Percentiles rank a stretch among this genome's conserved stretches.
Evolutionary conservation across 2,797 vertebrate genomes (phyloP).

Genomic region (Tympanoctomys barrerae): DNA sequence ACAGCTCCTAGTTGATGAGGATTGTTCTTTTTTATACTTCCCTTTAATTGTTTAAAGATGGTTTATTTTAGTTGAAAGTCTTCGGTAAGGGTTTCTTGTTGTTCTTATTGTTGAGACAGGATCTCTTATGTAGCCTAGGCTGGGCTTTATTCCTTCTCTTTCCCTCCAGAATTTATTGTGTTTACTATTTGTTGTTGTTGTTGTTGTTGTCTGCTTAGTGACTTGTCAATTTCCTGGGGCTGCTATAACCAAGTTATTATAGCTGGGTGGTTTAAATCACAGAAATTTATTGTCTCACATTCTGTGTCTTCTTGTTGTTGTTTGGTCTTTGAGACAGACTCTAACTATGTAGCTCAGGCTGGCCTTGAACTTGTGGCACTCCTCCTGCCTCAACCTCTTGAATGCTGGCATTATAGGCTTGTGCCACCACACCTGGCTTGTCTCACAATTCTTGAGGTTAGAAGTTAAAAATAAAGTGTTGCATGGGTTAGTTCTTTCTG

Average conservation of each 20-base stretch:
- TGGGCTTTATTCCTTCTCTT: not conserved
- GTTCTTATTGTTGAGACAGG: not conserved
- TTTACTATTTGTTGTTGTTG: not conserved
- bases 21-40: not conserved
- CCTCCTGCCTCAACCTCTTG: not conserved
- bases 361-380: not conserved
- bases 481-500: not conserved
- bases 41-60: conserved; percentile 4
- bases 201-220: not conserved
- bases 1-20: not conserved
- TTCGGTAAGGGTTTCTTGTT: not conserved
- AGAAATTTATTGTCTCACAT: not conserved
- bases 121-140: not conserved
- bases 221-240: not conserved
- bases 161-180: not conserved
- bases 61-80: not conserved
- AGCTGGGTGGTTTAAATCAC: not conserved
- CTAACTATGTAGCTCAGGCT: not conserved
- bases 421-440: not conserved
- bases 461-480: not conserved
- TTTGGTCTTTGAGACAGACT: not conserved
- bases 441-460: conserved; percentile 6
- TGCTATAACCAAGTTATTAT: not conserved
- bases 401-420: not conserved
- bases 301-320: not conserved